These are phyloP conservation scores for Chironomus tepperi DNA, from an alignment of 1,140 invertebrate species.

Conservation along the genomic window DNA sequence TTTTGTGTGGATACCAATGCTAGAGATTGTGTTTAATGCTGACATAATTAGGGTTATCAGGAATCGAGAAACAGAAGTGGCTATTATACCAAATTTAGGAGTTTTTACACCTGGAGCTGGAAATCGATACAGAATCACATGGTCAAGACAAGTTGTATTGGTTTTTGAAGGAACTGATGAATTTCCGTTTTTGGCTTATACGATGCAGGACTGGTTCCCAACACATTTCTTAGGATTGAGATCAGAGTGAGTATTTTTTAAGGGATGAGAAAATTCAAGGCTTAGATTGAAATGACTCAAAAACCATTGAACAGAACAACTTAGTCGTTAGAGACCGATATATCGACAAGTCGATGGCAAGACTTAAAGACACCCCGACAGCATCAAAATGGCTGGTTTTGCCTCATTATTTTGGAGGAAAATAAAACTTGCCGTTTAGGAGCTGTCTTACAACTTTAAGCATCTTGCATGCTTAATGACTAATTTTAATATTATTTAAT, in stretches of 20 bases:
- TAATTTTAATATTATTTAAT: no score
- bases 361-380: no score
- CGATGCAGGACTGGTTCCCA: neutral
- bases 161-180: neutral
- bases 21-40: neutral
- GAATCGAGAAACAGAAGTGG: neutral
- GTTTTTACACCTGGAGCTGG: neutral
- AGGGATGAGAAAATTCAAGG: no score
- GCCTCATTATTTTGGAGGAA: no score
- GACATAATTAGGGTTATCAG: neutral
- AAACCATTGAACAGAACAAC: no score
- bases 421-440: no score
- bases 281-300: no score
- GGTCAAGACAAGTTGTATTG: neutral
- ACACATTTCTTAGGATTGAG: neutral
- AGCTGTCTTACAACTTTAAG: no score
- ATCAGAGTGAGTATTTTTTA: neutral
- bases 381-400: no score
- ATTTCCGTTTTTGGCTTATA: neutral
- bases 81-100: neutral
- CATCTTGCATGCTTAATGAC: no score
- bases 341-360: no score
- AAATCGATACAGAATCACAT: neutral
- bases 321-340: no score
- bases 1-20: neutral